These are phyloP conservation scores for Actinopyga echinites DNA, from an alignment of 53 echinoderm and acorn worm species.

Conservation along the genomic window DNA sequence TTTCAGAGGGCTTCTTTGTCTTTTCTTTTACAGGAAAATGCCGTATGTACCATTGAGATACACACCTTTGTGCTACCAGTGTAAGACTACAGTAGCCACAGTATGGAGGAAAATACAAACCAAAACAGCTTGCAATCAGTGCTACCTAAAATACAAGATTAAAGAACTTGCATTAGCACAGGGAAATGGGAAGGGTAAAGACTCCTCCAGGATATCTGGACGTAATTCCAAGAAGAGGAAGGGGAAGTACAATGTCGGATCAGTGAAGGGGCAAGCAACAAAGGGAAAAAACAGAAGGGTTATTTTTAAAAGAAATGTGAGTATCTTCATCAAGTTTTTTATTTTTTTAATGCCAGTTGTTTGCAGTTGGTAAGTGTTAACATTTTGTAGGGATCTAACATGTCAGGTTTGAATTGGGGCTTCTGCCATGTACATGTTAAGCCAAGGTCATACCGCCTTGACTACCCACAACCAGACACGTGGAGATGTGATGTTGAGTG, in stretches of 20 bases:
- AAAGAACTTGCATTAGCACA: slow-evolving; percentile 58
- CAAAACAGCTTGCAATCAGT: slow-evolving; percentile 69
- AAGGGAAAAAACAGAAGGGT: slow-evolving; percentile 91
- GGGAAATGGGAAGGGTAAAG: slow-evolving; percentile 54
- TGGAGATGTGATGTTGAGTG: no score
- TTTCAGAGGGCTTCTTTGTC: not conserved
- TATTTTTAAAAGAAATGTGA: slow-evolving; percentile 96
- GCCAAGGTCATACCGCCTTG: no score
- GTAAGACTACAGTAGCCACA: slow-evolving; percentile 79
- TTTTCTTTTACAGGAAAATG: not conserved
- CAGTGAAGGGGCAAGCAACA: slow-evolving; percentile 81
- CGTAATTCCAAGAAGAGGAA: slow-evolving; percentile 70
- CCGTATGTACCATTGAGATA: slow-evolving; percentile 68
- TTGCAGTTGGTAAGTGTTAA: no score
- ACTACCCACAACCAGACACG: no score
- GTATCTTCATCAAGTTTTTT: not conserved
- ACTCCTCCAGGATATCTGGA: slow-evolving; percentile 64
- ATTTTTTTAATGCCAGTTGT: no score
- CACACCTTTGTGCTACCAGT: slow-evolving; percentile 72
- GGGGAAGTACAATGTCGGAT: slow-evolving; percentile 74
- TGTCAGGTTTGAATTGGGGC: no score
- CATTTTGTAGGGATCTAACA: no score
- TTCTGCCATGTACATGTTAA: no score
- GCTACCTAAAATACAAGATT: slow-evolving; percentile 48
- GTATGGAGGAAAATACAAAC: slow-evolving; percentile 79